A percentile compares a stretch with the other conserved stretches of the same genome.
Conservation (phyloP, 2,113 vertebrate species). For the Oryctolagus cuniculus region mOryCun1.1 NC_091449.1:8101001-8101500, state of each 20-base stretch:
- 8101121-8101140: slow-evolving; percentile 13
- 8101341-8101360: not conserved
- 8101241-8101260: not conserved
- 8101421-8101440: not conserved
- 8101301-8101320: not conserved
- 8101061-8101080: too few species aligned
- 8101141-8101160: not conserved
- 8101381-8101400: not conserved
- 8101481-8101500: accelerated
- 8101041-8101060: too few species aligned
- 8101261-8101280: not conserved
- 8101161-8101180: not conserved
- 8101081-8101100: not conserved
- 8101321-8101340: not conserved
- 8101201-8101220: not conserved
- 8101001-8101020: too few species aligned
- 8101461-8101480: not conserved
- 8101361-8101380: not conserved
- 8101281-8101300: not conserved
- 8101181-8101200: not conserved
- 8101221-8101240: not conserved
- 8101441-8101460: not conserved
- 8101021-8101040: too few species aligned
- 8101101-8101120: slow-evolving; percentile 15
- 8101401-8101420: not conserved